phyloP scores from a whole-genome alignment of 1,140 invertebrate species.

The Megalonaias nervosa region DNA sequence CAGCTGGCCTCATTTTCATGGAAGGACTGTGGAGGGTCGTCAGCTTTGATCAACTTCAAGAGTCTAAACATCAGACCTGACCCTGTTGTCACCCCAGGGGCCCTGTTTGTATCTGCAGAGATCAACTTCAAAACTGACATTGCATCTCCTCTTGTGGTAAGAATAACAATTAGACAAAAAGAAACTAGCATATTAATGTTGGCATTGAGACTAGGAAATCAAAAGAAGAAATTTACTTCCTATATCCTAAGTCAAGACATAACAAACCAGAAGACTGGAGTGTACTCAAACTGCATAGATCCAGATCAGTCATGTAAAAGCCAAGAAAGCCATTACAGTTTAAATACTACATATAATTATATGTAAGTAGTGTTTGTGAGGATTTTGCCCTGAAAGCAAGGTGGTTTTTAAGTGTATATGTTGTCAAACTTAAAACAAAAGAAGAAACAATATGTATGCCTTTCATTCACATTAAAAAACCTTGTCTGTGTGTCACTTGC shows the following conservation, averaged over 20 bases:
- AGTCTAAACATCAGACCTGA: conserved; percentile 38
- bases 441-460: no score
- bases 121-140: conserved; percentile 28
- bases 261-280: not conserved
- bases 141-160: conserved; percentile 28
- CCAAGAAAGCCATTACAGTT: no score
- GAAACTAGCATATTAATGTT: not conserved
- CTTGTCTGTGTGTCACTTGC: no score
- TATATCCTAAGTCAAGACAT: not conserved
- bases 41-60: conserved; percentile 13
- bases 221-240: not conserved
- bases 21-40: conserved; percentile 19
- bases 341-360: no score
- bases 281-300: not conserved
- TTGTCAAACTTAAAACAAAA: no score
- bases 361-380: no score
- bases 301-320: no score
- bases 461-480: no score
- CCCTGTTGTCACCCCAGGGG: conserved; percentile 41
- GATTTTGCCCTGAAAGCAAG: no score
- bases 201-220: not conserved
- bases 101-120: conserved; percentile 24
- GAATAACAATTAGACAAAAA: not conserved
- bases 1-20: conserved; percentile 5
- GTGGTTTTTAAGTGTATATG: no score